Conservation (phyloP, 2,888 invertebrate species). For the Villa cingulata region DNA sequence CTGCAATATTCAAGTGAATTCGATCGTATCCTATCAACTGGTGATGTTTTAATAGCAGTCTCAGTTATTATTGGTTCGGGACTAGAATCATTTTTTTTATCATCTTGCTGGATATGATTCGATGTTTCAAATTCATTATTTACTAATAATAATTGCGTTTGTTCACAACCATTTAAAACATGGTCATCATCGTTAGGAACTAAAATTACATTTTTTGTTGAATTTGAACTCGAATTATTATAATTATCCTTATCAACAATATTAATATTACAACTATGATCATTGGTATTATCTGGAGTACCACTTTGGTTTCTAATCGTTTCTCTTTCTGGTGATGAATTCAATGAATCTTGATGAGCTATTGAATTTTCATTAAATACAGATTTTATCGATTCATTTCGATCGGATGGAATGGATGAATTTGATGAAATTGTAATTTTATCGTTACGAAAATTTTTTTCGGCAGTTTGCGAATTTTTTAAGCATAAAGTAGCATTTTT, state of each 20-base stretch:
- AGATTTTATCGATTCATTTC: no score
- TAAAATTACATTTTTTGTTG: neutral
- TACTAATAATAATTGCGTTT: no score
- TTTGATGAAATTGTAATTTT: neutral
- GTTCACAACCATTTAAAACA: neutral
- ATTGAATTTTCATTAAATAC: neutral
- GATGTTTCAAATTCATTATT: neutral
- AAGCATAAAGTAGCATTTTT: neutral
- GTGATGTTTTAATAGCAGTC: neutral
- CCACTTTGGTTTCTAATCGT: no score
- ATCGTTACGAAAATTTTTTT: neutral
- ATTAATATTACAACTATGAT: no score
- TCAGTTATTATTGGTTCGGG: neutral
- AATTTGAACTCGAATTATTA: neutral
- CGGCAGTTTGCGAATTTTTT: neutral
- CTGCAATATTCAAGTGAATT: neutral
- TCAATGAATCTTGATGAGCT: neutral
- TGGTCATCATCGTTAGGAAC: neutral
- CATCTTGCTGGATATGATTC: neutral
- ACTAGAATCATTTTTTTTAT: neutral
- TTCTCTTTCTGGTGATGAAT: no score
- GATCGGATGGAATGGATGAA: neutral
- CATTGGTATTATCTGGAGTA: no score
- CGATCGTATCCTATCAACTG: neutral
- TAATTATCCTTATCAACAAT: neutral